Conservation (phyloP, 2,797 vertebrate species). For the Diplodus puntazzo region DNA sequence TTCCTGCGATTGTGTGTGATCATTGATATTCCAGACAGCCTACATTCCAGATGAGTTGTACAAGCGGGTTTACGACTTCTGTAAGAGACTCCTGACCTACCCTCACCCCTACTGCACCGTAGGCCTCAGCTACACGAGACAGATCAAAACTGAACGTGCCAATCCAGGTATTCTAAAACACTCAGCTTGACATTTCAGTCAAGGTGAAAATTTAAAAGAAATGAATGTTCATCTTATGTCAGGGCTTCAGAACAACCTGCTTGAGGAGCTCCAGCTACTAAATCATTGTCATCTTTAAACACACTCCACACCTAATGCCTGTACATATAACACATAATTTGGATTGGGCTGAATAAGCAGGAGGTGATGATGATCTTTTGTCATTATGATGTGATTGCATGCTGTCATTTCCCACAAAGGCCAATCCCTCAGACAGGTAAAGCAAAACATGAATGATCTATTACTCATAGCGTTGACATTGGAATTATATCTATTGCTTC, state of each 20-base stretch:
- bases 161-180: slow-evolving; percentile 84
- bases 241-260: neutral
- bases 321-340: neutral
- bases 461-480: neutral
- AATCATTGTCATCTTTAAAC: neutral
- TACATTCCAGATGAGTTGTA: slow-evolving; percentile 91
- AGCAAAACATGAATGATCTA: neutral
- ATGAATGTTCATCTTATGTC: neutral
- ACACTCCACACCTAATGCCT: neutral
- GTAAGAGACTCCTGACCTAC: slow-evolving; percentile 90
- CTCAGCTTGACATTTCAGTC: too few relatives aligned
- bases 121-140: slow-evolving; percentile 88
- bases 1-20: neutral
- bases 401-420: slow-evolving; percentile 1
- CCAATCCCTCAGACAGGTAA: neutral
- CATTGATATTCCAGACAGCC: slow-evolving; percentile 83
- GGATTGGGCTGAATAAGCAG: neutral
- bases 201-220: neutral
- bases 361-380: neutral
- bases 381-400: neutral
- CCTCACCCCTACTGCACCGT: slow-evolving; percentile 92
- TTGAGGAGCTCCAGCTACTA: neutral
- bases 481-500: neutral
- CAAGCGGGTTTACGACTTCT: slow-evolving; percentile 89
- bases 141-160: slow-evolving; percentile 87